Percentiles rank a stretch among this genome's conserved stretches.
Evolutionary conservation across 2,888 invertebrate genomes (phyloP).

Genomic region (Lasioglossum lativentre): DNA sequence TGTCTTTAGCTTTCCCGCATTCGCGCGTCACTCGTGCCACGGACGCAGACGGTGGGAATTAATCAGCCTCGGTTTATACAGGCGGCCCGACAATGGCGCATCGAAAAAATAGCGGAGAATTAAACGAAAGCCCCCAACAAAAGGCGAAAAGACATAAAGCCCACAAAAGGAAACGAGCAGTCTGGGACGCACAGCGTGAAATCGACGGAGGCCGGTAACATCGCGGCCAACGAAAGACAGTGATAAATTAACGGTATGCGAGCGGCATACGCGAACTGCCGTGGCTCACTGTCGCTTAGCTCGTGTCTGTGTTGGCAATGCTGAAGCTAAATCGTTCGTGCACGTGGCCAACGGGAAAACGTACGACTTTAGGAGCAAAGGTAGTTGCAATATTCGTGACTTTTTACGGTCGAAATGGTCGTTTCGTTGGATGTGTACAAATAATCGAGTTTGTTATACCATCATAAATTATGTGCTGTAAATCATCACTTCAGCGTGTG

Average conservation of each 20-base stretch:
- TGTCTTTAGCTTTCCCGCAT: neutral
- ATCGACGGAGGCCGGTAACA: slow-evolving; percentile 18
- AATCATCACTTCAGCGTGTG: no score
- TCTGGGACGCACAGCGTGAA: slow-evolving; percentile 16
- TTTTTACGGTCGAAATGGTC: neutral
- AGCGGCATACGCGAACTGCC: slow-evolving; percentile 13
- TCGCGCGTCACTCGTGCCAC: neutral
- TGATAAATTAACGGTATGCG: slow-evolving; percentile 75
- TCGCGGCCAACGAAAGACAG: slow-evolving; percentile 67
- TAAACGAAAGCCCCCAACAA: slow-evolving; percentile 32
- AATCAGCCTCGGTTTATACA: slow-evolving; percentile 41
- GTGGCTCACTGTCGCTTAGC: neutral
- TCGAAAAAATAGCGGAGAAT: slow-evolving; percentile 34
- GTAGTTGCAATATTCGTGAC: neutral
- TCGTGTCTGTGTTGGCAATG: neutral
- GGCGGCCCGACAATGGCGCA: slow-evolving; percentile 31
- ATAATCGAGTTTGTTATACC: neutral
- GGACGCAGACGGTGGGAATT: slow-evolving; percentile 31
- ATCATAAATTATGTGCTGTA: no score
- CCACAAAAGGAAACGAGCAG: slow-evolving; percentile 6
- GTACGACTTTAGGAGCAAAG: neutral
- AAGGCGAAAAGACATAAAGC: slow-evolving; percentile 26
- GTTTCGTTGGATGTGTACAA: neutral
- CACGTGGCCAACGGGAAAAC: neutral
- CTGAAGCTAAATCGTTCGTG: neutral